phyloP scores from a whole-genome alignment of 2,113 vertebrate genomes.

The Pao palembangensis region DNA sequence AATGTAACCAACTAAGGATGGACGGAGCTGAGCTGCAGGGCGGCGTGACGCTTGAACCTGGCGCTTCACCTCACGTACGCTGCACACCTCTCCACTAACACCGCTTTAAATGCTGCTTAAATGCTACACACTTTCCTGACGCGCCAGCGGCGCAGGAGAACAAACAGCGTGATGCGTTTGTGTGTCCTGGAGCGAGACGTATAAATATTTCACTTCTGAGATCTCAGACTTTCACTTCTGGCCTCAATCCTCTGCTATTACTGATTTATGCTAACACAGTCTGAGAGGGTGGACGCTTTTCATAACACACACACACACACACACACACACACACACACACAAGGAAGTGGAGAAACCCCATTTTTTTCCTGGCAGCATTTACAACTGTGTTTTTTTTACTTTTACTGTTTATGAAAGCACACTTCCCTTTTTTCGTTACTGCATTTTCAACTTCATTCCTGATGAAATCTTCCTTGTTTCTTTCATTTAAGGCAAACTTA shows the following conservation, averaged over 20 bases:
- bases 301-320: conserved; percentile 44
- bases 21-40: too few relatives aligned
- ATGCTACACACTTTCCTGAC: conserved; percentile 22
- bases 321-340: background rate
- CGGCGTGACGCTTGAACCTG: background rate
- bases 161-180: conserved; percentile 22
- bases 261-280: conserved; percentile 35
- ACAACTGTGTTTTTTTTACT: conserved; percentile 13
- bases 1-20: background rate
- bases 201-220: conserved; percentile 44
- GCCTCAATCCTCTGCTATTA: conserved; percentile 35
- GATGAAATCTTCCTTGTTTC: too few relatives aligned
- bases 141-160: conserved; percentile 20
- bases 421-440: too few relatives aligned
- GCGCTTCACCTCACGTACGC: conserved; percentile 1
- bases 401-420: background rate
- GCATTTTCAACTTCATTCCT: too few relatives aligned
- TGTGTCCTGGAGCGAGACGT: conserved; percentile 15
- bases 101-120: conserved; percentile 13
- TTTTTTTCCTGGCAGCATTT: conserved; percentile 13
- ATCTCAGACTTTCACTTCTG: conserved; percentile 23
- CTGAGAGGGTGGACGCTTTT: conserved; percentile 52
- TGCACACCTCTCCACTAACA: background rate
- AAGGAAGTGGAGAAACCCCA: background rate
- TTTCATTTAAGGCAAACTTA: too few relatives aligned